Base-by-base conservation (phyloP, 2,797 vertebrate species). In the Babyrousa celebensis region DNA sequence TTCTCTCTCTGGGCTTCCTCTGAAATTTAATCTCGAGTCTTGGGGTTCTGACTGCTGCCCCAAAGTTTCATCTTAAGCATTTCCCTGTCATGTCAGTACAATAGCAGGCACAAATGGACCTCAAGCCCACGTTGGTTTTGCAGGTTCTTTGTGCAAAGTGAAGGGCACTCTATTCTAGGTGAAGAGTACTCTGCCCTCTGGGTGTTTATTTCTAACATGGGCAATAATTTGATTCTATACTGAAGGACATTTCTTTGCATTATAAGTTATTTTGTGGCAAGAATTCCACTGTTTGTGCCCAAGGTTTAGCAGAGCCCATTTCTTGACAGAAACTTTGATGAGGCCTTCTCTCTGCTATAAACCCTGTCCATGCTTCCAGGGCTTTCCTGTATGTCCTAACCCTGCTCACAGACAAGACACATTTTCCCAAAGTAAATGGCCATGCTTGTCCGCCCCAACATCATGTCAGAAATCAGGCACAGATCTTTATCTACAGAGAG, bases 221-320 rank as follows among this genome's bases (percentile, higher is more conserved):
- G 54, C 70, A 90, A 92, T 79, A 72, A 78, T 43, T 90, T 75
- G 83, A 96, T 77, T 85, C 40, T 62, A 95, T 3, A 88, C 72
- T 40, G 56, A 90, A 97, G 60, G 72, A 68, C 12, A 32, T 77
- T 85, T 27, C 27, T 85, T 68, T 87, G 71, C n/a, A 77, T 87
- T 85, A 40, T n/a, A 87, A 93, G 52, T 67, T 88, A 94, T 52
- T 79, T 86, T 43, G 40, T 9, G 68, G 70, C 12, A 84, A 95
- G 58, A 93, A 79, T 87, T 86, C 60, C 48, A 67, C 17, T 60
- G 62, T n/a, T 23, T 83, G 75, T 89, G 23, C n/a, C 62, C 48
- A 6, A 87, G 48, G 25, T 91, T 72, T 89, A 65, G 67, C 65
- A 91, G 87, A 65, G 12, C 14, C 32, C 17, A 32, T 83, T 80